A percentile compares a stretch with the other conserved stretches of the same genome.
Evolutionary conservation across 2,888 invertebrate species (phyloP).

Genomic region (Onchidella celtica): DNA sequence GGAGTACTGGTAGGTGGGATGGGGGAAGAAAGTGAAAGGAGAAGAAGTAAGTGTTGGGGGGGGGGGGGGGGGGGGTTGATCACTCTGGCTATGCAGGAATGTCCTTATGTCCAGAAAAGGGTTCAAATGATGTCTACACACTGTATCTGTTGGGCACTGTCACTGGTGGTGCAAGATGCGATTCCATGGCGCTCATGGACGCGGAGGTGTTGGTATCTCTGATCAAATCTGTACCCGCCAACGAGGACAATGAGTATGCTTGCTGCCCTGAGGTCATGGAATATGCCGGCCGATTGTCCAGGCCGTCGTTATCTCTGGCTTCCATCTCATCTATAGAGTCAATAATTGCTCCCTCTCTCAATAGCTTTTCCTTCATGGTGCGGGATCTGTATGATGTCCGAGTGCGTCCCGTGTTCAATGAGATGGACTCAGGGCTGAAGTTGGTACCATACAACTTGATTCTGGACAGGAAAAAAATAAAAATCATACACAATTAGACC

Average conservation of each 20-base stretch:
- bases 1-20: no score
- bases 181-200: background rate
- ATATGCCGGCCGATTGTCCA: constrained; percentile 51
- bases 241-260: constrained; percentile 35
- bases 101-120: no score
- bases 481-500: background rate
- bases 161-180: background rate
- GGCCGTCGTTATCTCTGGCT: constrained; percentile 28
- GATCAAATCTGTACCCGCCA: background rate
- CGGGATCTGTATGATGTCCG: constrained; percentile 53
- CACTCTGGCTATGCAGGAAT: no score
- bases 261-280: constrained; percentile 51
- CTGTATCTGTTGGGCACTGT: constrained; percentile 9
- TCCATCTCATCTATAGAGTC: constrained; percentile 52
- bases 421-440: constrained; percentile 70
- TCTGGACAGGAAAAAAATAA: constrained; percentile 56
- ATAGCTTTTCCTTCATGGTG: constrained; percentile 76
- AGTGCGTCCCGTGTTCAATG: constrained; percentile 59
- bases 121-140: no score
- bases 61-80: no score
- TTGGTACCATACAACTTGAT: constrained; percentile 61
- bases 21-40: no score
- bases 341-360: constrained; percentile 62
- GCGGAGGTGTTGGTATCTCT: background rate
- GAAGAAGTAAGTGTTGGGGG: no score